Conservation (phyloP, 2,888 invertebrate genomes). For the Molorchus minor region DNA sequence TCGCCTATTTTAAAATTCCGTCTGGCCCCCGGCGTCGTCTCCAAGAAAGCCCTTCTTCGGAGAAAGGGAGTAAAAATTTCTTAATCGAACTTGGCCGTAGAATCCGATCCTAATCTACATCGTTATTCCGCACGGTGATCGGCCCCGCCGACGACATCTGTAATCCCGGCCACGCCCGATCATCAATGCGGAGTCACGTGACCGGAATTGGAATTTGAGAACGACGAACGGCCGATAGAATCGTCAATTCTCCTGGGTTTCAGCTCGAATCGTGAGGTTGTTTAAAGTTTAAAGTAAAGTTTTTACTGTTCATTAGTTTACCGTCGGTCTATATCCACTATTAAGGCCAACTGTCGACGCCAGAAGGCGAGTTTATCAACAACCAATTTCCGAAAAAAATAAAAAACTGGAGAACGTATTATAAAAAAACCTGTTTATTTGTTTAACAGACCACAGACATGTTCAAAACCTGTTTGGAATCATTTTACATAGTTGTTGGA, state of each 20-base stretch:
- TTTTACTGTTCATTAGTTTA: no score
- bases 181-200: conserved; percentile 46
- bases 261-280: no score
- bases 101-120: conserved; percentile 47
- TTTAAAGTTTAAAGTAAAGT: no score
- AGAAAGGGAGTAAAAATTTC: conserved; percentile 44
- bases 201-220: conserved; percentile 35
- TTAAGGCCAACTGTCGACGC: no score
- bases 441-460: no score
- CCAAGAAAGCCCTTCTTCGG: conserved; percentile 27
- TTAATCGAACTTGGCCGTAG: conserved; percentile 41
- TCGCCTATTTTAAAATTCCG: conserved; percentile 33
- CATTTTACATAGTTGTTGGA: no score
- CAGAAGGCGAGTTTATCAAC: no score
- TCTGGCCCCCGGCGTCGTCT: conserved; percentile 1
- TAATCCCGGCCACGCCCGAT: conserved; percentile 46
- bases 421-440: no score
- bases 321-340: no score
- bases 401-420: no score
- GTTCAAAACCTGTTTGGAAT: no score
- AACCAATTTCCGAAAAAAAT: no score
- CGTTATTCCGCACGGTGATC: conserved; percentile 42
- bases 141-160: conserved; percentile 42
- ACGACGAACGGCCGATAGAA: conserved; percentile 10
- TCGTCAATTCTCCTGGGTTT: conserved; percentile 8